Conservation (phyloP, 2,797 vertebrate species). For the Knipowitschia caucasica region DNA sequence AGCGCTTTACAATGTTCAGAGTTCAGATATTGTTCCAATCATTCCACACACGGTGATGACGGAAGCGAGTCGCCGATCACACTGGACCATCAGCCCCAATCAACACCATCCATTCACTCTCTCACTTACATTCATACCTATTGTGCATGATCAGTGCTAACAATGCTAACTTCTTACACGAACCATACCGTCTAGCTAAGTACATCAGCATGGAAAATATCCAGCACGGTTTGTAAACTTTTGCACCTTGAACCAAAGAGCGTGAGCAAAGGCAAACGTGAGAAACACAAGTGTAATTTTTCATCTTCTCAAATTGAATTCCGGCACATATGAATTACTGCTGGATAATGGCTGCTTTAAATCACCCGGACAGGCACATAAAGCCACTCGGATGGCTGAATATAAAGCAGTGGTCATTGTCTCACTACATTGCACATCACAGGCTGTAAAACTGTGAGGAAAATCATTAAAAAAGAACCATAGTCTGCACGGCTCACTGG, state of each 20-base stretch:
- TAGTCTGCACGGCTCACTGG: background rate
- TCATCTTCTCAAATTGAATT: background rate
- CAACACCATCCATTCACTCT: too few species aligned
- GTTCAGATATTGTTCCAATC: too few species aligned
- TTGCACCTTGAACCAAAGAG: background rate
- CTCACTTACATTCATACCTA: too few species aligned
- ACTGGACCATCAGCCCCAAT: too few species aligned
- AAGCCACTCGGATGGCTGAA: background rate
- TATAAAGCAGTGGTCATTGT: constrained; percentile 5
- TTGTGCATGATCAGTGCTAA: too few species aligned
- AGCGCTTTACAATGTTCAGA: too few species aligned
- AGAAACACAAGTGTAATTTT: constrained; percentile 1
- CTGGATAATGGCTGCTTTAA: constrained; percentile 3
- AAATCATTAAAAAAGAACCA: constrained; percentile 5
- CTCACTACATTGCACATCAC: background rate
- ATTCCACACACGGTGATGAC: too few species aligned
- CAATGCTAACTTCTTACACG: too few species aligned
- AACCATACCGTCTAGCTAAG: too few species aligned
- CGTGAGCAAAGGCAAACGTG: background rate
- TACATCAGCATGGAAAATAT: too few species aligned
- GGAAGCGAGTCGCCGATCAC: too few species aligned
- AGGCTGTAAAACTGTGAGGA: constrained; percentile 7
- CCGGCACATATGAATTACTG: background rate
- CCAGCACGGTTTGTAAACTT: background rate
- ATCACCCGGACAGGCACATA: constrained; percentile 8